Conservation (phyloP, 2,888 invertebrate species). For the Andrena bicolor region DNA sequence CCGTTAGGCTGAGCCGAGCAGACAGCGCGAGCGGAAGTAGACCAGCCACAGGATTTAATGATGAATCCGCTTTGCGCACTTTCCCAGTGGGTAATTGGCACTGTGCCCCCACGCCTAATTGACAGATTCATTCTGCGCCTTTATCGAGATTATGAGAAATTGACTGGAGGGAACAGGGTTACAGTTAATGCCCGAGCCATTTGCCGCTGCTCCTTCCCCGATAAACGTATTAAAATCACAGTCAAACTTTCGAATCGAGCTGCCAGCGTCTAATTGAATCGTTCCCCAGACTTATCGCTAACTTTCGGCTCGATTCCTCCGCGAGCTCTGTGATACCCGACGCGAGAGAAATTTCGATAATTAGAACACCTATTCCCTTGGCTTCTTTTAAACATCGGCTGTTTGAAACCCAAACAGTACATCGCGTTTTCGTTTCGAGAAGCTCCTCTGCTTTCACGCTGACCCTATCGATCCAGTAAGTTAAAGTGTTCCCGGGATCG, state of each 20-base stretch:
- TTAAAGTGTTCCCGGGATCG: neutral
- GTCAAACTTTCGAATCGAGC: slow-evolving; percentile 19
- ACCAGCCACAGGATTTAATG: slow-evolving; percentile 54
- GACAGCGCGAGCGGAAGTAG: slow-evolving; percentile 33
- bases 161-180: slow-evolving; percentile 21
- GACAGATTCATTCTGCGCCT: slow-evolving; percentile 52
- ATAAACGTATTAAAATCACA: slow-evolving; percentile 17
- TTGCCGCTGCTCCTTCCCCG: neutral
- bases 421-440: too few relatives aligned
- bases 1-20: neutral
- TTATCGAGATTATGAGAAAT: slow-evolving; percentile 48
- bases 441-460: too few relatives aligned
- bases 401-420: too few relatives aligned
- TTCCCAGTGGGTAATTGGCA: slow-evolving; percentile 56
- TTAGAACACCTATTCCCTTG: too few relatives aligned
- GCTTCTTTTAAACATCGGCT: too few relatives aligned
- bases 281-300: neutral
- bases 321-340: too few relatives aligned
- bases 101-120: slow-evolving; percentile 54
- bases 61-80: slow-evolving; percentile 61
- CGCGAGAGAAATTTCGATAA: too few relatives aligned
- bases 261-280: neutral
- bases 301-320: too few relatives aligned
- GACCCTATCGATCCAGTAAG: too few relatives aligned
- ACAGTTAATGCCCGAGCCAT: slow-evolving; percentile 29